A percentile compares a stretch with the other conserved stretches of the same genome.
Evolutionary conservation across 2,113 vertebrate genomes (phyloP).

Genomic region (Phylloscopus trochilus): DNA sequence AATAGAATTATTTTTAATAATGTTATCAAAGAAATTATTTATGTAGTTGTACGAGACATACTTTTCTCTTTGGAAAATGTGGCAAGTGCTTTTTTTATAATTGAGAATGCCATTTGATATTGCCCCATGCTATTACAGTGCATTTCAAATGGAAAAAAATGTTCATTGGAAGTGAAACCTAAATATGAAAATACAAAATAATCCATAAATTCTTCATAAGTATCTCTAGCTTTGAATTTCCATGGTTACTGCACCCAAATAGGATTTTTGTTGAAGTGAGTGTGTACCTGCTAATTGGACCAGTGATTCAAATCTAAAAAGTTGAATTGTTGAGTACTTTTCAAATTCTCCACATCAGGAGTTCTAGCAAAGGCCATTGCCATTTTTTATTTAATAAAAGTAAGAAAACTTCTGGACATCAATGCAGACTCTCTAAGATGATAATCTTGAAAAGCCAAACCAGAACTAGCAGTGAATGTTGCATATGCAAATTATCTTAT

Average conservation of each 20-base stretch:
- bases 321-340: not conserved
- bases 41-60: not conserved
- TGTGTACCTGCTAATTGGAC: not conserved
- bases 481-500: not conserved
- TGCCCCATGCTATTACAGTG: not conserved
- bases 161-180: not conserved
- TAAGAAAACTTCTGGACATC: not conserved
- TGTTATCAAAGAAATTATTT: not conserved
- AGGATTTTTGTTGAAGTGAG: not conserved
- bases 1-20: not conserved
- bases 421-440: not conserved
- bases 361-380: not conserved
- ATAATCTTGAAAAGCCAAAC: not conserved
- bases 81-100: not conserved
- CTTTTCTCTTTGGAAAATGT: not conserved
- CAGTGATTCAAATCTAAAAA: not conserved
- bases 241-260: conserved; percentile 21
- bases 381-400: not conserved
- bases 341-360: not conserved
- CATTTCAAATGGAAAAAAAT: not conserved
- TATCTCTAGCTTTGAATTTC: conserved; percentile 2
- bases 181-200: conserved; percentile 18
- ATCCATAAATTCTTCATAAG: not conserved
- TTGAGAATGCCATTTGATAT: not conserved
- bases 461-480: not conserved